Base-by-base conservation (phyloP, 2,888 invertebrate genomes). In the Desoria tigrina region DNA sequence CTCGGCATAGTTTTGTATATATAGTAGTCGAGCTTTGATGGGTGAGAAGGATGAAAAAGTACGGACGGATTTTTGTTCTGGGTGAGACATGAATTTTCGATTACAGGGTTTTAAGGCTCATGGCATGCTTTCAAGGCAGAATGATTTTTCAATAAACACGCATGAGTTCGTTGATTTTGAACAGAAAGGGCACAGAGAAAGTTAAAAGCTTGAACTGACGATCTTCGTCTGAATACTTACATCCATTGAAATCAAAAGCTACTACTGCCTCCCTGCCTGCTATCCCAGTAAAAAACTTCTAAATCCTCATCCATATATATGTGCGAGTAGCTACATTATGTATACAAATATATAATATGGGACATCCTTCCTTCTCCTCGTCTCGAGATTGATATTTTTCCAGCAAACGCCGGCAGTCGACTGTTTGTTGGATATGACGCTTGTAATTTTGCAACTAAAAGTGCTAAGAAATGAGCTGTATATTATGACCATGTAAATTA, bases 121-220 rank as follows among this genome's bases (percentile, higher is more conserved):
- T 75, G 73, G 75, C 73, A 75, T 74, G 72, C 75, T 74, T 75
- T 75, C 74, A 75, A 75, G 74, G 75, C 69, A 75, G 75, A 74
- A 72, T 75, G 75, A 75, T 75, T 75, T 75, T 75, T 75, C 75
- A 75, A 75, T 75, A 75, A 75, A 75, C 75, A 75, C 75, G 75
- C 75, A 68, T 73, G 75, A 75, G 72, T 75, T 75, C 71, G 73
- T 73, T 75, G 75, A 75, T 75, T 75, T 72, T 69, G 66, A 71
- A 72, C 69, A 69, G 72, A 72, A 68, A 65, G 63, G 63, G 66
- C 58, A 68, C 62, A 66, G 70, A 63, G 67, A 75, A 75, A 75
- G 75, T 75, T 75, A 75, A 75, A 75, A 75, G 75, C 74, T 69
- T 70, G 66, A 67, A 67, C 72, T 57, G 57, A 58, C 21, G 42